These are phyloP conservation scores for Graphium colonna DNA, from an alignment of 2,888 invertebrate genomes.

Conservation along the genomic window DNA sequence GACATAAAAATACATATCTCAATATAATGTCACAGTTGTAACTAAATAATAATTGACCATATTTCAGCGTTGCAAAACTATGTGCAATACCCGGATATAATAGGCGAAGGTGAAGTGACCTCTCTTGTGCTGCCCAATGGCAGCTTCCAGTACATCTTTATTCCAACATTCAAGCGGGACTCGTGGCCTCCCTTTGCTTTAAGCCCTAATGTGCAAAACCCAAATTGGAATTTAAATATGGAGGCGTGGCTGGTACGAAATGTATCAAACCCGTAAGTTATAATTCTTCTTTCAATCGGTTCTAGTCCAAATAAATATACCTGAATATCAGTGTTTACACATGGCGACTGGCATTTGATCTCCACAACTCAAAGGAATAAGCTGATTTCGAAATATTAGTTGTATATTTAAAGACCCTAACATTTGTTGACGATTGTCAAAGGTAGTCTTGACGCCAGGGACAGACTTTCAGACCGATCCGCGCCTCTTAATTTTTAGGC, in stretches of 20 bases:
- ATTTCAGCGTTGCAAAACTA: conserved; percentile 27
- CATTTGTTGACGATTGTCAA: no score
- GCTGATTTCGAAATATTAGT: no score
- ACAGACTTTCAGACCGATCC: no score
- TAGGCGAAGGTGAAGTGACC: conserved; percentile 64
- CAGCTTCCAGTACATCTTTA: conserved; percentile 53
- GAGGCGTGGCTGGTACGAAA: conserved; percentile 57
- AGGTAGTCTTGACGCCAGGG: background rate
- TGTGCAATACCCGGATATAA: conserved; percentile 40
- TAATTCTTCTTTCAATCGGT: conserved; percentile 12
- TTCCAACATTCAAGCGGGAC: conserved; percentile 41
- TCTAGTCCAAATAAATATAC: no score
- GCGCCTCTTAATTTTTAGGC: no score
- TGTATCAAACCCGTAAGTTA: conserved; percentile 53
- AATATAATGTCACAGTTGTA: no score
- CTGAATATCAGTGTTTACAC: no score
- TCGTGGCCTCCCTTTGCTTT: conserved; percentile 33
- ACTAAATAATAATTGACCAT: no score
- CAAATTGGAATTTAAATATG: conserved; percentile 30
- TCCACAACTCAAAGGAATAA: no score
- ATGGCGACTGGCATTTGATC: no score
- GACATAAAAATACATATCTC: no score
- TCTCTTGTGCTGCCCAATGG: conserved; percentile 57
- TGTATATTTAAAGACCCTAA: no score
- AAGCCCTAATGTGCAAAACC: conserved; percentile 27